phyloP scores from a whole-genome alignment of 2,888 invertebrate genomes.

The Plebejus argus region DNA sequence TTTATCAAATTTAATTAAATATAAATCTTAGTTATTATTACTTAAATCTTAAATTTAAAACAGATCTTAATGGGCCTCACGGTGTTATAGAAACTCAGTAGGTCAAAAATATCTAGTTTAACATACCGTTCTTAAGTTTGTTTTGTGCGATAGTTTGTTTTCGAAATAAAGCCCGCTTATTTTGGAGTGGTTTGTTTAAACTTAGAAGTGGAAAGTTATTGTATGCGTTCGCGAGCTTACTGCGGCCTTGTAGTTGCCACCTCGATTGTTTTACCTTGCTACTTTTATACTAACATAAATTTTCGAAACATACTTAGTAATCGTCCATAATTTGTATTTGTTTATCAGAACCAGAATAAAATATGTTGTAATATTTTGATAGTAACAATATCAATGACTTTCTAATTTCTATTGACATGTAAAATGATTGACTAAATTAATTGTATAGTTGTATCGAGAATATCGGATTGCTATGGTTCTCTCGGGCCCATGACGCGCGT shows the following conservation, averaged over 20 bases:
- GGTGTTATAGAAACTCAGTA: neutral
- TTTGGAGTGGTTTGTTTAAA: neutral
- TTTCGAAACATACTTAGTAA: neutral
- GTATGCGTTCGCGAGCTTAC: conserved; percentile 15
- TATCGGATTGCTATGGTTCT: conserved; percentile 3
- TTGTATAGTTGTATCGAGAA: neutral
- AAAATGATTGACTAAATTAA: neutral
- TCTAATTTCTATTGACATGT: conserved; percentile 1
- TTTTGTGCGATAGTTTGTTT: neutral
- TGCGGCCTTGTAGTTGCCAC: conserved; percentile 3
- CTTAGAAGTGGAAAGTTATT: neutral
- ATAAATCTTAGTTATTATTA: neutral
- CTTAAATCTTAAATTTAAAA: no score
- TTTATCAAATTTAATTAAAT: neutral
- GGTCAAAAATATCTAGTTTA: neutral
- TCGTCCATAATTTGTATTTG: neutral
- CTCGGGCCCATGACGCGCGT: neutral
- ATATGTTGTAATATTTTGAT: neutral
- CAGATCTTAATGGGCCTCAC: neutral
- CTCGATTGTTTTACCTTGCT: conserved; percentile 1
- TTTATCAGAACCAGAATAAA: neutral
- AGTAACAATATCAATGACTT: conserved; percentile 2
- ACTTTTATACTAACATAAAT: neutral
- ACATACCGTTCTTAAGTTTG: neutral
- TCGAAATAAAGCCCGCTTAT: neutral